Evolutionary conservation across 2,888 invertebrate genomes (phyloP).

Genomic region (Drosophila monieri): DNA sequence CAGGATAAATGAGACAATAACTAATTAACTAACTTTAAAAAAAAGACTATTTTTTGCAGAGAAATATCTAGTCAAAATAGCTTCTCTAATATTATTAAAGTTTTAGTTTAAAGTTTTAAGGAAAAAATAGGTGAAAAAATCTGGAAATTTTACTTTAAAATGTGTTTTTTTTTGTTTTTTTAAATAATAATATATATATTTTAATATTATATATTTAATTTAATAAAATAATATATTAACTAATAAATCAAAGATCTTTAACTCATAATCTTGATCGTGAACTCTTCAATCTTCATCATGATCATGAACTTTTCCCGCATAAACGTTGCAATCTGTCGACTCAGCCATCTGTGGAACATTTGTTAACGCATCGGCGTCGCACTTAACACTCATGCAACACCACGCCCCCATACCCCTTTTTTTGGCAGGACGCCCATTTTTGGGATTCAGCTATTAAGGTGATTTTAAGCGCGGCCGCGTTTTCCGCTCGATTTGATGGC

Average conservation of each 20-base stretch:
- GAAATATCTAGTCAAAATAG: too few relatives aligned
- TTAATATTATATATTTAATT: too few relatives aligned
- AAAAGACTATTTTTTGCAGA: too few relatives aligned
- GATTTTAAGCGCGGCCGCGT: conserved; percentile 61
- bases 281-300: neutral
- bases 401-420: neutral
- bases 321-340: conserved; percentile 11
- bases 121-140: too few relatives aligned
- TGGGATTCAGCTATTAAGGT: conserved; percentile 51
- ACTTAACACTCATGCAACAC: conserved; percentile 64
- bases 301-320: neutral
- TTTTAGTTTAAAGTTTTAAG: too few relatives aligned
- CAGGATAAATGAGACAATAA: neutral
- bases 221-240: too few relatives aligned
- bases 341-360: conserved; percentile 41
- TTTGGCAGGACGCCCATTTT: neutral
- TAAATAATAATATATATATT: too few relatives aligned
- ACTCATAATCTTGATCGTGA: neutral
- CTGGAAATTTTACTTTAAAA: too few relatives aligned
- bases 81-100: too few relatives aligned
- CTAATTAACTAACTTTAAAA: too few relatives aligned
- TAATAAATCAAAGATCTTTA: too few relatives aligned
- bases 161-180: too few relatives aligned
- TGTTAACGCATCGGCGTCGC: conserved; percentile 64
- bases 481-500: conserved; percentile 74